Percentiles rank a stretch among this genome's conserved stretches.
Conservation (phyloP, 1,140 invertebrate species). For the Riptortus pedestris region DNA sequence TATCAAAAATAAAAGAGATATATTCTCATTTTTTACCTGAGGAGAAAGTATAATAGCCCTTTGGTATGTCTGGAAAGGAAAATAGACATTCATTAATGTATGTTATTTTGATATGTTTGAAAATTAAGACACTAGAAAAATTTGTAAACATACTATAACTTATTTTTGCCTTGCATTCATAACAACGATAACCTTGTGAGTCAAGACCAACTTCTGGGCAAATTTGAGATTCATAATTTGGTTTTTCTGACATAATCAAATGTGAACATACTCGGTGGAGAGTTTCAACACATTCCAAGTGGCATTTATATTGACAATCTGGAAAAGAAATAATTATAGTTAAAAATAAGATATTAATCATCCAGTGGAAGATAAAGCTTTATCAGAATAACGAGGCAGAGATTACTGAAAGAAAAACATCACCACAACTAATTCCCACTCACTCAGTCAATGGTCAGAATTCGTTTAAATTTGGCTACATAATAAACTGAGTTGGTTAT, state of each 20-base stretch:
- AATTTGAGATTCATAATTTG: constrained; percentile 61
- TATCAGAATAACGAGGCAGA: no score
- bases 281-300: constrained; percentile 64
- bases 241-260: constrained; percentile 60
- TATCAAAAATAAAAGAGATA: no score
- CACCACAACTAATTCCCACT: no score
- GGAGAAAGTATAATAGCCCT: constrained; percentile 32
- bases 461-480: no score
- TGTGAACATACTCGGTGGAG: constrained; percentile 65
- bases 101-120: background rate
- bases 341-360: background rate
- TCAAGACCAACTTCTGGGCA: constrained; percentile 72
- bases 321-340: constrained; percentile 24
- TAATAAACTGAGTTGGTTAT: no score
- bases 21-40: constrained; percentile 1
- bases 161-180: constrained; percentile 61
- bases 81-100: constrained; percentile 17
- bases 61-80: constrained; percentile 36
- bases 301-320: constrained; percentile 58
- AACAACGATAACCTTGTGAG: constrained; percentile 65
- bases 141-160: constrained; percentile 56
- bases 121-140: constrained; percentile 7
- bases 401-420: no score
- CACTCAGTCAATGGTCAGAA: no score
- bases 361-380: no score